phyloP scores from a whole-genome alignment of 2,113 vertebrate genomes.

The Tragelaphus scriptus region DNA sequence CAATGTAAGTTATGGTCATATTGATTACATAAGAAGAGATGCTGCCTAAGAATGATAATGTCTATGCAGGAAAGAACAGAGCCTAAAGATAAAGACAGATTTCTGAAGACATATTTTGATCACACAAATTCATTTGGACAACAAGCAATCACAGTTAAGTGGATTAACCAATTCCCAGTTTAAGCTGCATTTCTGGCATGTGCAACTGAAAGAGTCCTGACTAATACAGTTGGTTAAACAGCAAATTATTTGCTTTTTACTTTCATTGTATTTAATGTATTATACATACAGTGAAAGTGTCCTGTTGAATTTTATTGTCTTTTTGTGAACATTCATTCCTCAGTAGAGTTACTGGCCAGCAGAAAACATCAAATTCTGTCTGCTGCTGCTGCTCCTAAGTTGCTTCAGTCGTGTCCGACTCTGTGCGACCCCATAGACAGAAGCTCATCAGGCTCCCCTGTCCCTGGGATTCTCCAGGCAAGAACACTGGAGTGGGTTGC shows the following conservation, averaged over 20 bases:
- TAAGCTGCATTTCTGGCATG: not conserved
- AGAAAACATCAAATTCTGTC: not conserved
- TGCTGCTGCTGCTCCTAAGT: too few relatives aligned
- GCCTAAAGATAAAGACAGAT: not conserved
- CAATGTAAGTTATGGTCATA: not conserved
- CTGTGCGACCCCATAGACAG: too few relatives aligned
- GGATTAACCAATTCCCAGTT: not conserved
- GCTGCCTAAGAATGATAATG: not conserved
- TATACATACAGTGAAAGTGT: not conserved
- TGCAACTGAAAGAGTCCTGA: not conserved
- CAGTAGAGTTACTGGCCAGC: not conserved
- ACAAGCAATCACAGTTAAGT: not conserved
- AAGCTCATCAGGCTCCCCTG: too few relatives aligned
- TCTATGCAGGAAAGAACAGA: not conserved
- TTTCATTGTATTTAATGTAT: not conserved
- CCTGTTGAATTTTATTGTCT: not conserved
- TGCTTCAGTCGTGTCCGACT: too few relatives aligned
- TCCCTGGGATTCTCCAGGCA: too few relatives aligned
- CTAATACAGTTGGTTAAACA: not conserved
- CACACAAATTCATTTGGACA: not conserved
- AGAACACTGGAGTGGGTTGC: too few relatives aligned
- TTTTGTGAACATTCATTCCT: conserved; percentile 6
- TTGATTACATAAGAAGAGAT: not conserved
- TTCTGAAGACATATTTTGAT: conserved; percentile 8
- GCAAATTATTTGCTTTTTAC: conserved; percentile 4